phyloP scores from a whole-genome alignment of 2,113 vertebrate species.

The Pycnonotus jocosus region DNA sequence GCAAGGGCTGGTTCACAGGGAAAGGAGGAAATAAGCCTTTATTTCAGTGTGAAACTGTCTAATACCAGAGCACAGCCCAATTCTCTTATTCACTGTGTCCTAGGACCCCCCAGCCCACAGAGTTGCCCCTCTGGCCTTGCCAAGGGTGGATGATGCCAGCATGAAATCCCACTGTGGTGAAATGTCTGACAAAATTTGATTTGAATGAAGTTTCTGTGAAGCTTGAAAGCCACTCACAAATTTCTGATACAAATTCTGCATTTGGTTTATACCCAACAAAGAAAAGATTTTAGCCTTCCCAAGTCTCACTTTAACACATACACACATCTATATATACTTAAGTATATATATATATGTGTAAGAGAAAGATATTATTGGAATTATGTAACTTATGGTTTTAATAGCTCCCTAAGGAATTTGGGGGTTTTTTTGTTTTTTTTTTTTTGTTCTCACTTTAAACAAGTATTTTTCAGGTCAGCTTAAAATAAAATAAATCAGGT shows the following conservation, averaged over 20 bases:
- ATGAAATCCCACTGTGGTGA: rapidly evolving
- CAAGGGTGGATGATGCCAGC: neutral
- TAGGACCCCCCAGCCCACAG: too few relatives aligned
- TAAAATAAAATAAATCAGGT: slow-evolving; percentile 3
- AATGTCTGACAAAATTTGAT: neutral
- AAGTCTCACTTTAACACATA: neutral
- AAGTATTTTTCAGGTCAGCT: neutral
- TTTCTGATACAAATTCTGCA: neutral
- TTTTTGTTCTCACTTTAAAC: neutral
- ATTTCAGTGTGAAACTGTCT: neutral
- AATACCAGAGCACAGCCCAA: neutral
- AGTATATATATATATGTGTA: neutral
- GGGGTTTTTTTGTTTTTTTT: too few relatives aligned
- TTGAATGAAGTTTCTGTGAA: neutral
- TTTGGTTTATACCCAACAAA: neutral
- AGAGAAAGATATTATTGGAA: neutral
- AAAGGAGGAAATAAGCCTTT: neutral
- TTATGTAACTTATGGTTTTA: slow-evolving; percentile 2
- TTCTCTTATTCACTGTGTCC: rapidly evolving
- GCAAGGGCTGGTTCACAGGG: neutral
- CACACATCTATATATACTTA: too few relatives aligned
- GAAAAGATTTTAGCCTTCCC: neutral
- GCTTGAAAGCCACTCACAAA: neutral
- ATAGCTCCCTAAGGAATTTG: neutral
- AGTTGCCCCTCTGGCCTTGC: rapidly evolving